Base-by-base conservation (phyloP, 2,113 vertebrate genomes). In the Nymphicus hollandicus region DNA sequence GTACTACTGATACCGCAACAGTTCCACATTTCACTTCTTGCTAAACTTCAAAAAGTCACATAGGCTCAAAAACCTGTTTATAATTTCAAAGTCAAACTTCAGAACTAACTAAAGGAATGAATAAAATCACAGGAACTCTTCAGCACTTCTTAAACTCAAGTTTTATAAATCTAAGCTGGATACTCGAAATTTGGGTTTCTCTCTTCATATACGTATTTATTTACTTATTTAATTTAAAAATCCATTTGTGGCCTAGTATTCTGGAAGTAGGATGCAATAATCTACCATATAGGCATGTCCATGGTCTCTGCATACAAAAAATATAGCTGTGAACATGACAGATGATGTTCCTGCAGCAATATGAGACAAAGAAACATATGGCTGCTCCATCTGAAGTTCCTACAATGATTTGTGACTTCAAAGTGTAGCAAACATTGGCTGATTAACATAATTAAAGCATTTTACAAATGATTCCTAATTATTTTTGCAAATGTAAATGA, bases 371-470 rank as follows among this genome's bases (percentile, higher is more conserved):
- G 73, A 95, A 88, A 73, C 93, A 87, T 83, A 83, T 53, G 83
- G 88, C 72, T 89, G 80, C 81, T 90, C 66, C 1, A 1, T 65
- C 84, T 77, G 82, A 96, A 91, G 56, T 68, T 93, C 70, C 52
- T 84, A 41, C 56, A 65, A 53, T 69, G 65, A 55, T 93, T 91
- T 80, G 53, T 92, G 49, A 63, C 92, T 94, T 77, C 70, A 23
- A 79, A 94, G 63, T 46, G n/a, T 82, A 76, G 82, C 65, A 92
- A 94, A 92, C 77, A 91, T 81, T 56, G 78, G 10, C 23, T 73
- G 63, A 94, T 94, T 93, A 93, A 87, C 88, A 90, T 84, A 97
- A 96, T 90, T 90, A 88, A 78, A 84, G 12, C 69, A 89, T 96
- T 95, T 84, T 87, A 91, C 80, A 91, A 63, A 71, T 66, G 28